Evolutionary conservation across 2,888 invertebrate species (phyloP), one percentile per base, ranked within the genome.

Genomic region (Caenorhabditis zanzibari): DNA sequence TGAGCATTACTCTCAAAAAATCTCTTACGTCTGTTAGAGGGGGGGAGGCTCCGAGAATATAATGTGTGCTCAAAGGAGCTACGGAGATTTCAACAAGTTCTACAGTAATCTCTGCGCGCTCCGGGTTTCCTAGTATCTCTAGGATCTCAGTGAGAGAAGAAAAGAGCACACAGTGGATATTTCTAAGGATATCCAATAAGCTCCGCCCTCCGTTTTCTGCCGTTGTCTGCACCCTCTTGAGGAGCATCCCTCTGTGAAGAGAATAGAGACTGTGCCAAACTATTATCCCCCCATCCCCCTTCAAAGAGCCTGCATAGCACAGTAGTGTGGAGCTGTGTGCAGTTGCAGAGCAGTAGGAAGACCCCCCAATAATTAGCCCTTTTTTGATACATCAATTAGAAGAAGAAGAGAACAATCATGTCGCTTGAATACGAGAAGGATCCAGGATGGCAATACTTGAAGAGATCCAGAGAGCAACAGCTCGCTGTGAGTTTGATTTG

Each of bases 391-490:
- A 19, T 19, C n/a, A n/a, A 56, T 56, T 74, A 47, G 54, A 35
- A 28, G 32, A 58, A 28, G 26, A 19, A 35, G 32, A 22, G 59
- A 35, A 7, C 75, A 56, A 75, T 28, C 58, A 84, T 86, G 88
- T 83, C 85, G 64, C 80, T 86, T 63, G 88, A 89, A 59, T 63
- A 87, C 86, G 91, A 91, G 77, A 90, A 91, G 84, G 92, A 92
- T 79, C 92, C 92, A 52, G 92, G 92, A 86, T 92, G 92, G 92
- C 91, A 91, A 85, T 92, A 90, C 82, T 86, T 92, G 83, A 89
- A 89, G 54, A 82, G 89, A 64, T 73, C 88, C 47, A 84, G 90
- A 77, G 92, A 92, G 85, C 86, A 90, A 76, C 79, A 87, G 84
- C 79, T 91, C 76, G 80, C 87, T 84, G 92, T 91, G 47, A 61